phyloP scores from a whole-genome alignment of 2,797 vertebrate species.

The Pipistrellus kuhlii region DNA sequence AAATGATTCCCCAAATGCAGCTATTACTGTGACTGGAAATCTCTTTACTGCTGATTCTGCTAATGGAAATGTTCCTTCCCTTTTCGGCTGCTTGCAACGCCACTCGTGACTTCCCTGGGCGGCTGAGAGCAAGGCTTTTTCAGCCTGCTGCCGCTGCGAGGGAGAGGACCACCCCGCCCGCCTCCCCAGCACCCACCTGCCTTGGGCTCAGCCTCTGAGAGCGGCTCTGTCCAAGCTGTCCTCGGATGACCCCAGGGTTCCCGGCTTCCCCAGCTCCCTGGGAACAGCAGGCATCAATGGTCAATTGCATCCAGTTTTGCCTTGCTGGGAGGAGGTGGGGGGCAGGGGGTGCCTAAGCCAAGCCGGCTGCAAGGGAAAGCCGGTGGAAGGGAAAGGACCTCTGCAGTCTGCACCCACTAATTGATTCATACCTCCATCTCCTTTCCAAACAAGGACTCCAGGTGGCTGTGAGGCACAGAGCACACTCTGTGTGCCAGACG shows the following conservation, averaged over 20 bases:
- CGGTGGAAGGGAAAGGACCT: not conserved
- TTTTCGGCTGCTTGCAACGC: slow-evolving; percentile 83
- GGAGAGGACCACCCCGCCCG: slow-evolving; percentile 31
- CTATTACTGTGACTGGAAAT: slow-evolving; percentile 88
- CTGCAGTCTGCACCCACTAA: slow-evolving; percentile 4
- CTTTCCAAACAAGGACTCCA: slow-evolving; percentile 47
- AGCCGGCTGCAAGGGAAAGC: not conserved
- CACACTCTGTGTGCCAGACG: not conserved
- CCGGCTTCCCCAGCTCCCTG: not conserved
- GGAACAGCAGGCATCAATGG: slow-evolving; percentile 64
- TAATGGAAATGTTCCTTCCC: slow-evolving; percentile 87
- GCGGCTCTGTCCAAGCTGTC: slow-evolving; percentile 76
- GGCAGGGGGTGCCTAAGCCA: not conserved
- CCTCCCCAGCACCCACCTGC: slow-evolving; percentile 68
- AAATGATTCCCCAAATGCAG: slow-evolving; percentile 87
- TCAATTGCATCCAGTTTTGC: slow-evolving; percentile 45
- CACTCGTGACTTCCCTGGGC: slow-evolving; percentile 71
- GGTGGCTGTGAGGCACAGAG: slow-evolving; percentile 43
- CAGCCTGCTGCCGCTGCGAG: slow-evolving; percentile 69
- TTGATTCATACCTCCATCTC: slow-evolving; percentile 54
- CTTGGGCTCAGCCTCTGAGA: slow-evolving; percentile 52
- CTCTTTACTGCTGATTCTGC: slow-evolving; percentile 88
- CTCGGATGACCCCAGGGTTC: slow-evolving; percentile 72
- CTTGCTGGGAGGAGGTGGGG: not conserved
- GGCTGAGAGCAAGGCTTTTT: slow-evolving; percentile 78